Conservation (phyloP, 2,888 invertebrate genomes). For the Spisula solida region DNA sequence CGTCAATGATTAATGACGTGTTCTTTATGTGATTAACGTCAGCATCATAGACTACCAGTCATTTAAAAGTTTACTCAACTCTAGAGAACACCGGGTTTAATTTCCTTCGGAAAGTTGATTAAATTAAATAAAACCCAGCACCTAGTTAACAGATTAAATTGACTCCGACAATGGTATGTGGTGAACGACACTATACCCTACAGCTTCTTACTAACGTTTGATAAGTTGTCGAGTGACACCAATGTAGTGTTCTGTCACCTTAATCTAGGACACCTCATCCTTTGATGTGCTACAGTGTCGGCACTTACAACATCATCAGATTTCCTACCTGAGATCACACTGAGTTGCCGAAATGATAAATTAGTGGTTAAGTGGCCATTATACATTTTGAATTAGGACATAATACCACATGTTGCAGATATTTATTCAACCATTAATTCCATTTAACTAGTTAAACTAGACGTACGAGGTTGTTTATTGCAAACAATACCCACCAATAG, state of each 20-base stretch:
- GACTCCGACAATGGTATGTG: neutral
- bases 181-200: neutral
- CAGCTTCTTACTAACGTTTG: neutral
- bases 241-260: neutral
- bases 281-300: neutral
- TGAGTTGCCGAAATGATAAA: conserved; percentile 31
- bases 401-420: conserved; percentile 12
- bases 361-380: conserved; percentile 29
- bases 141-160: neutral
- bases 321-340: neutral
- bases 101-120: neutral
- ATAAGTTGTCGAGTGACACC: neutral
- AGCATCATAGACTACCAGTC: too few relatives aligned
- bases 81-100: too few relatives aligned
- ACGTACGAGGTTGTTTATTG: conserved; percentile 51
- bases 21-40: too few relatives aligned
- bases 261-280: neutral
- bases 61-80: too few relatives aligned
- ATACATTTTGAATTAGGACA: conserved; percentile 24
- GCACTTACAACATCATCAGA: neutral
- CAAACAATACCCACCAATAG: conserved; percentile 42
- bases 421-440: conserved; percentile 27
- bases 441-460: conserved; percentile 33
- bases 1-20: too few relatives aligned
- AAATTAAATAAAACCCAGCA: neutral